A percentile compares a stretch with the other conserved stretches of the same genome.
These are phyloP conservation scores for Choristoneura rosaceana DNA, from an alignment of 2,888 invertebrate genomes.

Conservation along the genomic window DNA sequence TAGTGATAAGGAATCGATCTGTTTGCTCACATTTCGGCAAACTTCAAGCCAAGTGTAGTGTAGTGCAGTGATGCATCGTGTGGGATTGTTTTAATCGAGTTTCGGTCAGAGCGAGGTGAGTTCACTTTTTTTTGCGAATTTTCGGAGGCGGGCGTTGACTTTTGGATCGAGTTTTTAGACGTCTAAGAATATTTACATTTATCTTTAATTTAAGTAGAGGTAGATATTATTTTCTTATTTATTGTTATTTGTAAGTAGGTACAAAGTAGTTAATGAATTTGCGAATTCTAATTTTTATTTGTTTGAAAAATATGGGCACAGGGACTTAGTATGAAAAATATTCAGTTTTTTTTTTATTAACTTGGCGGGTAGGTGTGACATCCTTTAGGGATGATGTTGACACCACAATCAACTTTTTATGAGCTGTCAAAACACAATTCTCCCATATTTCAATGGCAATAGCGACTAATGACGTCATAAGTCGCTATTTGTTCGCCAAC, in stretches of 20 bases:
- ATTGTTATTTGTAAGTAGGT: not conserved
- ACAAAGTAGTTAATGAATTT: not conserved
- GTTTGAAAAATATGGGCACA: not conserved
- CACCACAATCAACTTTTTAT: no score
- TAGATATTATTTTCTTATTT: not conserved
- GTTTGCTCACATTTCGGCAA: conserved; percentile 58
- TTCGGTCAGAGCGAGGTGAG: conserved; percentile 75
- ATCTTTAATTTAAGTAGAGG: not conserved
- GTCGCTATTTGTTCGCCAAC: no score
- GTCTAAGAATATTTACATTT: not conserved
- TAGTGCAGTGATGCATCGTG: conserved; percentile 71
- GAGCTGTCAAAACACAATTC: no score
- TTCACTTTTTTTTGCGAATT: conserved; percentile 50
- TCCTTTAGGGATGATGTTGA: no score
- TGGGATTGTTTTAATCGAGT: conserved; percentile 68
- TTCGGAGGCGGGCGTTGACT: conserved; percentile 63
- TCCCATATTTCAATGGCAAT: no score
- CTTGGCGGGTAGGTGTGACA: no score
- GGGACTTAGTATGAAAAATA: no score
- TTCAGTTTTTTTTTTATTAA: no score
- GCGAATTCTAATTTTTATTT: not conserved
- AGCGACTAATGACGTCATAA: no score
- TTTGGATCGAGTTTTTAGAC: conserved; percentile 47
- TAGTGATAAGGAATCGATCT: conserved; percentile 65
- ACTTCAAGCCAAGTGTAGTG: conserved; percentile 52